Percentiles rank a stretch among this genome's conserved stretches.
Conservation (phyloP, 53 echinoderm and acorn worm species). For the Astropecten irregularis region DNA sequence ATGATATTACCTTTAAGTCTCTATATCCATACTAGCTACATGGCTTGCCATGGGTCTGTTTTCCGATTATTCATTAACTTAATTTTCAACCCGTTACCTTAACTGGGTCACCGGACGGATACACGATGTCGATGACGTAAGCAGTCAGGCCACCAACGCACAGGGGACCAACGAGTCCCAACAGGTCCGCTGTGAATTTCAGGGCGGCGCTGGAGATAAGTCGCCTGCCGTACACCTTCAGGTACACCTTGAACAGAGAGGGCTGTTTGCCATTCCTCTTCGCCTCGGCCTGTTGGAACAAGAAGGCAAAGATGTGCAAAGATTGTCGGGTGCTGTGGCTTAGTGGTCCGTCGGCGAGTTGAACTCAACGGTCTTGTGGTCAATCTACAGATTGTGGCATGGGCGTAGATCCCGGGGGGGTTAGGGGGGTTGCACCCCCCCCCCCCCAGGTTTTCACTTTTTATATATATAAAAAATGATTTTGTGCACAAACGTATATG, state of each 20-base stretch:
- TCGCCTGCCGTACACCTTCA: conserved; percentile 39
- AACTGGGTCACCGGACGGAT: conserved; percentile 5
- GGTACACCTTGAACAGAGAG: conserved; percentile 39
- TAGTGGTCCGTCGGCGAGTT: not conserved
- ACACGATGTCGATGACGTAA: conserved; percentile 54
- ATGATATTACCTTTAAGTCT: too few relatives aligned
- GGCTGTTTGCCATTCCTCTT: conserved; percentile 2
- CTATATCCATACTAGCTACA: too few relatives aligned
- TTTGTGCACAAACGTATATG: too few relatives aligned
- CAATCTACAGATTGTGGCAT: too few relatives aligned
- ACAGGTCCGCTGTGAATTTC: conserved; percentile 55
- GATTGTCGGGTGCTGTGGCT: not conserved
- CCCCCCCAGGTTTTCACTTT: too few relatives aligned
- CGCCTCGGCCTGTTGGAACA: conserved; percentile 16
- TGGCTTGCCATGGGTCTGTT: too few relatives aligned
- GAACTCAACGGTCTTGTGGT: not conserved
- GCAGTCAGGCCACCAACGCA: conserved; percentile 57
- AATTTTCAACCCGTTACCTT: too few relatives aligned
- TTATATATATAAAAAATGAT: too few relatives aligned
- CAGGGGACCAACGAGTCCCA: conserved; percentile 62
- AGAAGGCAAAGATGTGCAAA: too few relatives aligned
- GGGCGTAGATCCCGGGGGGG: too few relatives aligned
- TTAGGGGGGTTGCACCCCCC: too few relatives aligned
- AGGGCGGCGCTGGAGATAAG: conserved; percentile 35
- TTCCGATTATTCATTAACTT: too few relatives aligned